Base-by-base conservation (phyloP, 2,113 vertebrate species). In the Nicator chloris region DNA sequence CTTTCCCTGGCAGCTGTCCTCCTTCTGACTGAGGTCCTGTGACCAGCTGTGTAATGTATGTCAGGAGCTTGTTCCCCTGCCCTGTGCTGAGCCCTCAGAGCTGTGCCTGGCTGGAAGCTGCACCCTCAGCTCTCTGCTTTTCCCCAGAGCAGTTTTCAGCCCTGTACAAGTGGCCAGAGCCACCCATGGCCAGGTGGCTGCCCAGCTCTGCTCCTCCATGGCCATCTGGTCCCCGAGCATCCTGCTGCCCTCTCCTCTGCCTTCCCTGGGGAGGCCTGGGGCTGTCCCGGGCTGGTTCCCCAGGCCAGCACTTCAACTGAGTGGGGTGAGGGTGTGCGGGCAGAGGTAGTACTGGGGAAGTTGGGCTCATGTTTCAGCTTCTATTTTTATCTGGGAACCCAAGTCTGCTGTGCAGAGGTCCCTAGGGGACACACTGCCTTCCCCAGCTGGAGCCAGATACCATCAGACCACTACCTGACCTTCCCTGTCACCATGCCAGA, bases 351-450 rank as follows among this genome's bases (percentile, higher is more conserved):
- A 28, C 53, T 1, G 0, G 76, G 65, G 39, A 80, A 77, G 75
- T 0, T 51, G n/a, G 68, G 82, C 42, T 95, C 92, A 66, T 21
- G 47, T 96, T 93, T 93, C 95, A 95, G 63, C 35, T 86, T 66
- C 88, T 96, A 37, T 92, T 95, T 96, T 88, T 64, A 64, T 54
- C 90, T 93, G 92, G 66, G 85, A 95, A 96, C 42, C 63, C 76
- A 76, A 77, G 64, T 28, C n/a, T 76, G 82, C 80, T 42, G 18
- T 20, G 60, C 8, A 2, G 91, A 82, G 84, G 71, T 59, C 78
- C 56, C 37, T 0, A 0, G 76, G 75, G 90, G 24, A 79, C 0
- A 1, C 1, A 9, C 37, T 81, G 78, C 90, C 71, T 87, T 77
- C 59, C 65, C 47, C 77, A 65, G 69, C 83, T 85, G 94, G 53